Evolutionary conservation across 2,113 vertebrate species (phyloP), one percentile per base, ranked within the genome.

Genomic region (Muntiacus reevesi): DNA sequence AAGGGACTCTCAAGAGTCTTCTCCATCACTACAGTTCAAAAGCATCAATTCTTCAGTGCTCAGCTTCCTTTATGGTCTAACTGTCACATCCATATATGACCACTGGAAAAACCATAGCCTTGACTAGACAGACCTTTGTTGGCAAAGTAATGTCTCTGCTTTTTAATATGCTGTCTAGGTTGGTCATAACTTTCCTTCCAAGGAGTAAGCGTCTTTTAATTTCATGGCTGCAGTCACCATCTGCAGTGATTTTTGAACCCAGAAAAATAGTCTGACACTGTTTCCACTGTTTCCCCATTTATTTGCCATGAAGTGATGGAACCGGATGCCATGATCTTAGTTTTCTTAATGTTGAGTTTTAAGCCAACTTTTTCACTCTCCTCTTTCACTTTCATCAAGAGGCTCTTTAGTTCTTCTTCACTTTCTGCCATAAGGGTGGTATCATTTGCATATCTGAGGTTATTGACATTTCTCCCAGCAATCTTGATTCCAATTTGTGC

Each of bases 31-130:
- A n/a, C 33, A 64, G 30, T 17, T 64, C 33, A 64, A 64, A 64
- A n/a, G 3, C 62, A 64, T n/a, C 33, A 64, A 64, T n/a, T 17
- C 30, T 64, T n/a, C 0, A 0, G 62, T n/a, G 15, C 7, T 64
- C 62, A 17, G 33, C 33, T 17, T 67, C 17, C 15, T 64, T 64
- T 3, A 64, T 7, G 33, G 7, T n/a, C 15, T 1, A 17, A n/a
- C 30, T 64, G 7, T 64, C 62, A 64, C 62, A 64, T 64, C 60
- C 30, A 16, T 17, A 33, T 30, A 33, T 33, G 30, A 64, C 60
- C 3, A 17, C 60, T 33, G 60, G 60, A 33, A 64, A 64, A 64
- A 33, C 30, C 30, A 33, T 64, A 62, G 6, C 60, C 60, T 62
- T 15, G 28, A 14, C 60, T 62, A 64, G 30, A n/a, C 4, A 30